A percentile compares a stretch with the other conserved stretches of the same genome.
Conservation (phyloP, 2,113 vertebrate genomes). For the Chelonoidis abingdonii region DNA sequence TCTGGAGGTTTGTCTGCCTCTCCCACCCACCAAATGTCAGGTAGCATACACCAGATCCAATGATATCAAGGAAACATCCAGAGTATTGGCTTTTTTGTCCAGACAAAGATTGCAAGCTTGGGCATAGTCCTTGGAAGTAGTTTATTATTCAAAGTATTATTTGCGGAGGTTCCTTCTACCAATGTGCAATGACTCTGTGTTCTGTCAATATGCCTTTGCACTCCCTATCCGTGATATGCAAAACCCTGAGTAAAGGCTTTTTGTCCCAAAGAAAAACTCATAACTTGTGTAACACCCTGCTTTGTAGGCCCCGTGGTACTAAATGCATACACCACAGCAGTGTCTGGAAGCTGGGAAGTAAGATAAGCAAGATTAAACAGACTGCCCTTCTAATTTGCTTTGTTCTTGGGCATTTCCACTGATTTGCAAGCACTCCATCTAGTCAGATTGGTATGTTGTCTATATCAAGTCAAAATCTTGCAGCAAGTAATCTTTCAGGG, state of each 20-base stretch:
- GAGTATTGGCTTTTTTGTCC: background rate
- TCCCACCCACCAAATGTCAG: background rate
- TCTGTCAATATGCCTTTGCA: background rate
- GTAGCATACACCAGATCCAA: background rate
- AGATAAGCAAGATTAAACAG: background rate
- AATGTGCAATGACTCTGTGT: background rate
- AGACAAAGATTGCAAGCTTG: background rate
- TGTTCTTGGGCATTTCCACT: background rate
- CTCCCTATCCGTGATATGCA: background rate
- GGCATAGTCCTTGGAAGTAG: background rate
- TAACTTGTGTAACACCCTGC: background rate
- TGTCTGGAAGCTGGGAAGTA: slow-evolving; percentile 5
- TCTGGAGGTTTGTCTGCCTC: background rate
- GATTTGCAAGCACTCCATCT: background rate
- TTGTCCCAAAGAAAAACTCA: background rate
- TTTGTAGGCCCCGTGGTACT: background rate
- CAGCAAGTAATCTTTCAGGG: background rate
- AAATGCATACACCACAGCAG: background rate
- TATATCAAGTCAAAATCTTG: background rate
- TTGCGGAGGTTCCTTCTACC: background rate
- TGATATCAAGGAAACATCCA: background rate
- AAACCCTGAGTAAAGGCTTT: background rate
- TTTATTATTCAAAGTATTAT: background rate
- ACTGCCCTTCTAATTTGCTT: background rate
- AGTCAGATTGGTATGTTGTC: background rate